Evolutionary conservation across 2,113 vertebrate genomes (phyloP), one percentile per base, ranked within the genome.

Genomic region (Diglossa brunneiventris): DNA sequence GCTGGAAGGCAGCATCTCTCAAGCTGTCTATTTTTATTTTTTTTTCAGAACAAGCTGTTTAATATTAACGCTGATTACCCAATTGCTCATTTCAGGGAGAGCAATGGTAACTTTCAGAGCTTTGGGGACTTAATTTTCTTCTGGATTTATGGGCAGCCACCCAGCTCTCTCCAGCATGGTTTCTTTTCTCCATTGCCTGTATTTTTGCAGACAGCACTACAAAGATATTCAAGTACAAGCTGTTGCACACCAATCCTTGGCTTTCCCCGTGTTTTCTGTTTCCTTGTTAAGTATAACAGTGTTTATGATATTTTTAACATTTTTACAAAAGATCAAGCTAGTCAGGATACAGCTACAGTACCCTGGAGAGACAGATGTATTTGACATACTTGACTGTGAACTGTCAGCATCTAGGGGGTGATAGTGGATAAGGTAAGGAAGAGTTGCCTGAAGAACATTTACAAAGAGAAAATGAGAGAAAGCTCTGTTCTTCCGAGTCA

Each of bases 141-240:
- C 67, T 90, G 70, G 78, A 94, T 96, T 94, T 93, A 91, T 96
- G 94, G 94, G 92, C 93, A 96, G 95, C 96, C 59, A 67, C 97
- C 93, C 97, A 98, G 92, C 96, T 96, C 76, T 97, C 95, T 95
- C 70, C 94, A 87, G 75, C 35, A 44, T 56, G 35, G 21, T 74
- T 94, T 82, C 82, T 85, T 80, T 86, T 47, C 76, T 92, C 74
- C 15, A 31, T 92, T 50, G 2, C 77, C 44, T 78, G 47, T 83
- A 23, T 88, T 90, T 81, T 95, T 94, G 26, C 39, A 67, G 75
- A 52, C 35, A 91, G 53, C 8, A 24, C 35, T 74, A 52, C 22
- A n/a, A 87, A 80, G 59, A 58, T 70, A 61, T 15, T 44, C 0
- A 0, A 50, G 21, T 55, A 10, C 44, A 76, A 84, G 47, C 7